Evolutionary conservation across 2,797 vertebrate genomes (phyloP), one percentile per base, ranked within the genome.

Genomic region (Sternarchorhynchus goeldii): DNA sequence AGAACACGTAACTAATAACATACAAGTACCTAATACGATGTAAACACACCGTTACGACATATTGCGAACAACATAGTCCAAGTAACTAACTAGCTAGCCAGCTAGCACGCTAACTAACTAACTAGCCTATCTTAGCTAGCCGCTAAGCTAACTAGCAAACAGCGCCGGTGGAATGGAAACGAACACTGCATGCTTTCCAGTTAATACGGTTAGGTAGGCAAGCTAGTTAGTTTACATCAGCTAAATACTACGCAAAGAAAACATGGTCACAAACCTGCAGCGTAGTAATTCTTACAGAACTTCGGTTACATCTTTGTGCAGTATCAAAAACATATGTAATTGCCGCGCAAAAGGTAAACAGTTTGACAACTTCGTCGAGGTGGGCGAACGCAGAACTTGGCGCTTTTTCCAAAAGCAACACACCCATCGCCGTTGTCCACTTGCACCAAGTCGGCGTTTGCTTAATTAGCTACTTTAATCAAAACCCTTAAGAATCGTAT

Each of bases 401-500:
- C 93, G 93, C 89, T 93, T 94, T 94, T 94, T 94, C 90, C 89
- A 80, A 81, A 81, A 68, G 65, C 75, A 86, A 78, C 86, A 84
- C 74, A 57, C 67, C 7, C 21, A 31, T 50, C 45, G 59, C 68
- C 39, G 16, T 66, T 45, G 32, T 36, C 41, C 45, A 18, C 53
- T 1, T 3, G 4, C 32, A 17, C 66, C 32, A 81, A 21, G 0
- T 14, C 0, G 2, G 6, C 1, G 32, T 21, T 56, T 2, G 18
- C 16, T 29, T 25, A n/a, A 50, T 7, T 16, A 3, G 5, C 18
- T 2, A 1, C 20, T 17, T 56, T 16, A 12, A 69, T 8, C n/a
- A 53, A 6, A 20, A n/a, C 1, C 2, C 17, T 0, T 0, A 7
- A 20, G 0, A 5, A 2, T n/a, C 0, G 25, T 4, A 25, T 60